Percentiles rank a stretch among this genome's conserved stretches.
phyloP scores from a whole-genome alignment of 2,888 invertebrate genomes.

The Apodemia hepburni region DNA sequence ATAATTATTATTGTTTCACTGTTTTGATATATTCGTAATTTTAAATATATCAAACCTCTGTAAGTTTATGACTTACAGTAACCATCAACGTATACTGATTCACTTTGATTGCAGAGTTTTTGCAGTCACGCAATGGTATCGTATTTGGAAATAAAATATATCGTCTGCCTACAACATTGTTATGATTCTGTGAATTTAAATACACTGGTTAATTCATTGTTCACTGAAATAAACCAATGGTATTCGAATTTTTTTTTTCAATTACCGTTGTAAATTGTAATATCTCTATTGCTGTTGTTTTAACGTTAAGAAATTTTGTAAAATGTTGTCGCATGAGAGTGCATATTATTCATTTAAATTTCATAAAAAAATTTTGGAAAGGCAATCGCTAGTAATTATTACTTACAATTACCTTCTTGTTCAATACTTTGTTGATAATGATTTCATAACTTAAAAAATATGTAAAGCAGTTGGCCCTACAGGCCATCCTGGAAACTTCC shows the following conservation, averaged over 20 bases:
- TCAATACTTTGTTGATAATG: too few species aligned
- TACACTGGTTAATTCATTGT: neutral
- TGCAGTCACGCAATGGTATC: slow-evolving; percentile 51
- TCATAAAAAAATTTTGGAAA: too few species aligned
- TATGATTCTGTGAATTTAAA: neutral
- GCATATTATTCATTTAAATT: too few species aligned
- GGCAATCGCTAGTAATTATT: too few species aligned
- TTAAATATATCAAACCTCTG: neutral
- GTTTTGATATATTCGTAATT: neutral
- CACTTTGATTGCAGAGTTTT: slow-evolving; percentile 49
- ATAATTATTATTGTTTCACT: too few species aligned
- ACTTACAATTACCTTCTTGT: too few species aligned
- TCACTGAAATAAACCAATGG: neutral
- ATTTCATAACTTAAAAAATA: too few species aligned
- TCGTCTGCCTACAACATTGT: neutral
- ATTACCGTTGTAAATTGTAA: neutral
- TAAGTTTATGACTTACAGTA: slow-evolving; percentile 44
- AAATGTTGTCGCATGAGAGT: too few species aligned
- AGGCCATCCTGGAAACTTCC: too few species aligned
- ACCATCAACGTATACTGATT: slow-evolving; percentile 48
- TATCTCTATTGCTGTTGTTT: neutral
- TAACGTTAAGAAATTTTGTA: too few species aligned
- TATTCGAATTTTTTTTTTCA: neutral
- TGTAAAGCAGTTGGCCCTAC: too few species aligned
- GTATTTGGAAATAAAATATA: slow-evolving; percentile 24